These are phyloP conservation scores for Tautogolabrus adspersus DNA, from an alignment of 2,113 vertebrate species.

Conservation along the genomic window DNA sequence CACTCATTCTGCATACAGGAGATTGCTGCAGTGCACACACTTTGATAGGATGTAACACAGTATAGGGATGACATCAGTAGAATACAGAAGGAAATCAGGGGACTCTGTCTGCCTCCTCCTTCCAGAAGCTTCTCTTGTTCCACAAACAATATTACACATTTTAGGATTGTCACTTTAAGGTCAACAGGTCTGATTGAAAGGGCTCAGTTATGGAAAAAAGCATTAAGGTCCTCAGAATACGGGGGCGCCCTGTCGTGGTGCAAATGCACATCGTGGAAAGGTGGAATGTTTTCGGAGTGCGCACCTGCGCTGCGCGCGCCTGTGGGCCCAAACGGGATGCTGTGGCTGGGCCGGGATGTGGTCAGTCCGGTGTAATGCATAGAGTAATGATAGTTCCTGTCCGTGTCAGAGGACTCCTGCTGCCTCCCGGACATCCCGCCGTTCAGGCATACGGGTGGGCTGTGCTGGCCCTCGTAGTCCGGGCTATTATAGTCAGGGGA, in stretches of 20 bases:
- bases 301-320: constrained; percentile 88
- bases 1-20: constrained; percentile 77
- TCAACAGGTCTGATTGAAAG: constrained; percentile 17
- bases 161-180: constrained; percentile 57
- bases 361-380: constrained; percentile 96
- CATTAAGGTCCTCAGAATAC: constrained; percentile 97
- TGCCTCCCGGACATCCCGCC: constrained; percentile 92
- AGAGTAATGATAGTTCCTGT: constrained; percentile 98
- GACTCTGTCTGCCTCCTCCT: constrained; percentile 34
- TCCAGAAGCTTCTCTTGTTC: constrained; percentile 29
- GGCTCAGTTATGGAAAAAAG: constrained; percentile 95
- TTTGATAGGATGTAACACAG: constrained; percentile 72
- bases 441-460: constrained; percentile 93
- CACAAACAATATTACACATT: constrained; percentile 56
- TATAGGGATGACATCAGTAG: constrained; percentile 74
- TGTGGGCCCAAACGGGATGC: constrained; percentile 90
- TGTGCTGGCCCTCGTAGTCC: constrained; percentile 94
- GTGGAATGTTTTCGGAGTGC: constrained; percentile 95
- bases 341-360: constrained; percentile 87
- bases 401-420: constrained; percentile 90
- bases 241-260: constrained; percentile 93
- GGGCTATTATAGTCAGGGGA: constrained; percentile 97
- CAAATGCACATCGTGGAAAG: constrained; percentile 93
- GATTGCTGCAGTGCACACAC: constrained; percentile 67
- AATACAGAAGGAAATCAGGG: constrained; percentile 67